Evolutionary conservation across 2,888 invertebrate species (phyloP), one percentile per base, ranked within the genome.

Genomic region (Atethmia centrago): DNA sequence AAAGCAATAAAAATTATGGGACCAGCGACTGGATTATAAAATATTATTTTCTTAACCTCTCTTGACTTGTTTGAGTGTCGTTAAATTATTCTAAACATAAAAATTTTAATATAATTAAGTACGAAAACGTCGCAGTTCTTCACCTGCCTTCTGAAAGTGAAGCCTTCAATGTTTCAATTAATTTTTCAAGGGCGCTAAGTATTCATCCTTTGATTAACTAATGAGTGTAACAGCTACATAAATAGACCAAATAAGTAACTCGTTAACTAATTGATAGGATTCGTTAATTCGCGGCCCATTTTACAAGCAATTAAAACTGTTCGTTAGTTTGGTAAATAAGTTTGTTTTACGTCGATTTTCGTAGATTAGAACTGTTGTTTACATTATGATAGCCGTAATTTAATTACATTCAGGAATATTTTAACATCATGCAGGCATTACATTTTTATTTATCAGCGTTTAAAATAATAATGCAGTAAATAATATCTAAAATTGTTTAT

Each of bases 291-390:
- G 56, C 70, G 63, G 65, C 77, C 68, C 70, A 73, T 81, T 87
- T 85, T 75, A 84, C 78, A 83, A 83, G 72, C 67, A 76, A 87
- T 88, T 85, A 84, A 83, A 83, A 76, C 66, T 61, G 79, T 85
- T 86, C 82, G 74, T 87, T 84, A 80, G 67, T 66, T 64, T 53
- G 31, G 40, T 61, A 63, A 75, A 79, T 78, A 84, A 61, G 12
- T 63, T 61, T 55, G 16, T 61, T 77, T 59, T 21, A 51, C 47
- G n/a, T 64, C 19, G 42, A 81, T 64, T 59, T 59, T 53, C n/a
- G 5, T 25, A n/a, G 47, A 49, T 47, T 53, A 31, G 12, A 25
- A 25, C 61, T 58, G 49, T 31, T 77, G 28, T 47, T 31, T 64
- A 49, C 64, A 53, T 77, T 63, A 12, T 42, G 10, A 47, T 40